A percentile compares a stretch with the other conserved stretches of the same genome.
phyloP scores from a whole-genome alignment of 53 echinoderm and acorn worm genomes.

The Hippasteria phrygiana region DNA sequence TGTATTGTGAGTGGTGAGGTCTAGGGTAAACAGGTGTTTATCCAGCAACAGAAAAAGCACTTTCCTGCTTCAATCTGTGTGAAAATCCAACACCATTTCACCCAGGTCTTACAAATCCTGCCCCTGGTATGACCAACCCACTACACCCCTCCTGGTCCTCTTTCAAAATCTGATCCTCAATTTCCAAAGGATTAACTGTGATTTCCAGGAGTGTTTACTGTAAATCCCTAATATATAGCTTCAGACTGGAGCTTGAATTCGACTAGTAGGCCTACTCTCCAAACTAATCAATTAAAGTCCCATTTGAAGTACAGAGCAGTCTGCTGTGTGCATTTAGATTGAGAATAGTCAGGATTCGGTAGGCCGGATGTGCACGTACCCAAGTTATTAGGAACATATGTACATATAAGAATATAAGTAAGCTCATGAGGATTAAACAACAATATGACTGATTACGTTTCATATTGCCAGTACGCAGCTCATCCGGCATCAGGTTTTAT shows the following conservation, averaged over 20 bases:
- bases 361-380: neutral
- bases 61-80: neutral
- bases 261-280: neutral
- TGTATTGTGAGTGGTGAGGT: too few species aligned
- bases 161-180: conserved; percentile 17
- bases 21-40: too few species aligned
- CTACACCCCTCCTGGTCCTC: neutral
- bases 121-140: conserved; percentile 10
- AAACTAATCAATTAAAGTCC: neutral
- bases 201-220: conserved; percentile 25
- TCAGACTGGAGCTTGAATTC: neutral
- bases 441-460: conserved; percentile 5
- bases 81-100: too few species aligned
- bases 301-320: neutral
- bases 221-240: conserved; percentile 44
- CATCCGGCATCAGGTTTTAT: neutral
- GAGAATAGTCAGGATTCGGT: neutral
- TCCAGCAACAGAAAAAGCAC: too few species aligned
- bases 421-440: neutral
- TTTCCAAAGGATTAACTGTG: conserved; percentile 56
- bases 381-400: neutral
- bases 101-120: neutral
- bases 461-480: neutral
- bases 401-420: neutral
- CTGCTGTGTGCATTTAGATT: neutral